Evolutionary conservation across 2,888 invertebrate species (phyloP).

Genomic region (Pristionchus maxplancki): DNA sequence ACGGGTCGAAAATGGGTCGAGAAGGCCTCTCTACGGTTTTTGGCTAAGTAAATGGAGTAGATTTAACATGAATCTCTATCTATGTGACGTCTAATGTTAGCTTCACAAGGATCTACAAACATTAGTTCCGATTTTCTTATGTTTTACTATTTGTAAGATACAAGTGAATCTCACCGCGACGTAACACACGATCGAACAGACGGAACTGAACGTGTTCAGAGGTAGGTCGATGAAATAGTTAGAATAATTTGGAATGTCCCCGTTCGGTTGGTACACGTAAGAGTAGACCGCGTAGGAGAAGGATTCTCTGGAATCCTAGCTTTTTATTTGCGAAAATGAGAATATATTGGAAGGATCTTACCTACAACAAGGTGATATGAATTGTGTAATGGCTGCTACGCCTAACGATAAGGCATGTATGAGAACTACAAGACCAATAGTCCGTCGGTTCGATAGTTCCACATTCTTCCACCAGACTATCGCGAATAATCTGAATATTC

Average conservation of each 20-base stretch:
- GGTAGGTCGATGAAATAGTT: slow-evolving; percentile 62
- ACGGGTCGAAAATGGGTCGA: no score
- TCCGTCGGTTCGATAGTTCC: slow-evolving; percentile 52
- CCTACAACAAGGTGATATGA: slow-evolving; percentile 61
- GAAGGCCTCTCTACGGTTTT: no score
- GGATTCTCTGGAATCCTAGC: slow-evolving; percentile 58
- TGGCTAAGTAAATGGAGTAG: no score
- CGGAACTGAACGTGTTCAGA: slow-evolving; percentile 56
- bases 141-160: neutral
- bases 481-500: slow-evolving; percentile 55
- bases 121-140: neutral
- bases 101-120: no score
- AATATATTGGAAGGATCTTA: slow-evolving; percentile 19
- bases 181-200: slow-evolving; percentile 58
- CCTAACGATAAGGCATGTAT: slow-evolving; percentile 56
- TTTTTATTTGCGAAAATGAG: neutral
- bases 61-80: no score
- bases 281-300: slow-evolving; percentile 58
- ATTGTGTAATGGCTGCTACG: slow-evolving; percentile 57
- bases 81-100: neutral
- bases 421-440: slow-evolving; percentile 52
- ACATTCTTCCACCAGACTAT: slow-evolving; percentile 56
- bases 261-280: slow-evolving; percentile 56
- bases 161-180: slow-evolving; percentile 51
- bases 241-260: slow-evolving; percentile 58